Evolutionary conservation across 2,888 invertebrate species (phyloP).

Genomic region (Dryobota labecula): DNA sequence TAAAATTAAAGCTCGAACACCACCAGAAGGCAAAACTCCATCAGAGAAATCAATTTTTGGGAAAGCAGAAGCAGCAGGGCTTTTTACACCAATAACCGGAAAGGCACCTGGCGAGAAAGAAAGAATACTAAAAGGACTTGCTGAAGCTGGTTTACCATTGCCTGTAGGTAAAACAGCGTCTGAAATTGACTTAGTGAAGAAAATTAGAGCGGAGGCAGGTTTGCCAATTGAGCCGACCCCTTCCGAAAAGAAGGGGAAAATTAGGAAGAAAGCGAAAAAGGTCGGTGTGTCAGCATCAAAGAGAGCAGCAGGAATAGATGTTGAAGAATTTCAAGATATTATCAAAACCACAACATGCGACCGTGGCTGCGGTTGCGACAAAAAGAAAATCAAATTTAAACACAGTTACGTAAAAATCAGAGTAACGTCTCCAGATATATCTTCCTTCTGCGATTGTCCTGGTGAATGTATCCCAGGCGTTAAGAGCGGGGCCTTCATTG

Average conservation of each 20-base stretch:
- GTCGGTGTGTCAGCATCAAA: conserved; percentile 64
- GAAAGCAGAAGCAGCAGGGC: conserved; percentile 73
- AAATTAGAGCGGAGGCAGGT: conserved; percentile 66
- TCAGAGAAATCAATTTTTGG: conserved; percentile 70
- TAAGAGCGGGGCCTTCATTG: conserved; percentile 76
- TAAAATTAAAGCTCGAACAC: conserved; percentile 33
- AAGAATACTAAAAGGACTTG: conserved; percentile 73
- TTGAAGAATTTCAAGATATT: conserved; percentile 75
- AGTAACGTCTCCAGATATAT: conserved; percentile 82
- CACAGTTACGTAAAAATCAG: conserved; percentile 83
- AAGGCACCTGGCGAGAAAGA: conserved; percentile 73
- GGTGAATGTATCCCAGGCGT: conserved; percentile 80
- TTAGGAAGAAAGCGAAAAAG: conserved; percentile 65
- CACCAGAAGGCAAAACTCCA: conserved; percentile 30
- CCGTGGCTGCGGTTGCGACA: conserved; percentile 81
- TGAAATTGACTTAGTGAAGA: conserved; percentile 73
- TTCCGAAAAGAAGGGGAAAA: conserved; percentile 71
- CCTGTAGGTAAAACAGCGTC: conserved; percentile 75
- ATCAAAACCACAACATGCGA: conserved; percentile 81
- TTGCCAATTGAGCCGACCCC: conserved; percentile 67
- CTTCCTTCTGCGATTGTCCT: conserved; percentile 79
- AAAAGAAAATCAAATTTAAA: conserved; percentile 83
- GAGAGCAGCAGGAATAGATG: conserved; percentile 64
- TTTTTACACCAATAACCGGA: conserved; percentile 73
- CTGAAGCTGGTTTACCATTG: conserved; percentile 73